Base-by-base conservation (phyloP, 2,888 invertebrate genomes). In the Drosophila stalkeri region DNA sequence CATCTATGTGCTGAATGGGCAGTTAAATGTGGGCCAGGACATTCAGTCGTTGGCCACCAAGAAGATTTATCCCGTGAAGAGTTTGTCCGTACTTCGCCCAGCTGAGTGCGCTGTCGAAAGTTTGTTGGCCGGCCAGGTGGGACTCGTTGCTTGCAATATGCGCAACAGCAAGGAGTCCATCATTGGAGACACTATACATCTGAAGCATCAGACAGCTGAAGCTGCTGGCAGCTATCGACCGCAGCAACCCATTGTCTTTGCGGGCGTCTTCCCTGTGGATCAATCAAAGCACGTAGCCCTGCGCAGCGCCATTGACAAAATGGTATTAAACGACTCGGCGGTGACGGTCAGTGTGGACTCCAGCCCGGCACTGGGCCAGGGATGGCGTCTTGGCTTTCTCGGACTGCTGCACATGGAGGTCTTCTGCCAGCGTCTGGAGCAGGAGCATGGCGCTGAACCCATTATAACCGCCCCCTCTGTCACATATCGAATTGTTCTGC, bases 281-380 rank as follows among this genome's bases (percentile, higher is more conserved):
- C 98, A 98, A 91, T 96, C 97, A 0, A 96, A 98, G 90, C 96
- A 96, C 91, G 91, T 95, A 0, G 94, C 94, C 62, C 94, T 99
- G 18, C 94, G 96, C 83, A 95, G 94, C 89, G 97, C 99, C 14
- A 96, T 99, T 62, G 98, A 98, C 74, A 98, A 98, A 93, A 94
- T 99, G 52, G 95, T 96, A n/a, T 94, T 99, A 46, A 99, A 99
- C 93, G 99, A 99, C 93, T 96, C 97, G 8, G 98, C 97, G 69
- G 99, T 99, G 6, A 94, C 95, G n/a, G 94, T 98, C 6, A 94
- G 94, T 44, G 92, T 95, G 18, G 99, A 99, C 93, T 95, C 96
- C 7, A 97, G 97, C 93, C 96, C 97, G 68, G 98, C 98, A 3
- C 93, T 98, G 65, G 98, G 98, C 3, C 96, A 97, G 91, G 98